Base-by-base conservation (phyloP, 2,113 vertebrate species). In the Lipophrys pholis region DNA sequence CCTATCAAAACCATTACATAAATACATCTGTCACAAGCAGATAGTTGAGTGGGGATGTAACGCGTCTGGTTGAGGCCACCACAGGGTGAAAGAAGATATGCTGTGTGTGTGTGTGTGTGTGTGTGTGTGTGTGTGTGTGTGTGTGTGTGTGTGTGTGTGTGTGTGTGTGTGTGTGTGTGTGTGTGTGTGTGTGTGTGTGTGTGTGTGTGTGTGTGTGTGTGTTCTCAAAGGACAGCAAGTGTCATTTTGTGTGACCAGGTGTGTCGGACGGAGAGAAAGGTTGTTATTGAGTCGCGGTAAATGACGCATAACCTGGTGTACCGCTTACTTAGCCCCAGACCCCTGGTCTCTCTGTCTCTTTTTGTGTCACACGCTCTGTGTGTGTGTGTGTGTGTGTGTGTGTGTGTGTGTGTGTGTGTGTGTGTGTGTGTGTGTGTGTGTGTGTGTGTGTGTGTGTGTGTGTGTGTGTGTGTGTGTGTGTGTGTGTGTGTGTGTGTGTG, bases 21-120 rank as follows among this genome's bases (percentile, higher is more conserved):
- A 90, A 92, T 91, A 90, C 92, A 93, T 93, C 90, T 93, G 92
- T 94, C 92, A 93, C 69, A 5, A 69, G 73, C 75, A 86, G 90
- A 91, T 92, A 91, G 90, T 76, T 58, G 84, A 77, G 77, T 65
- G 63, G 81, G 67, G 84, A 90, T 89, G 89, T 85, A 89, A 91
- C 83, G 84, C 82, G 81, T 90, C 90, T 91, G 88, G 77, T 92
- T 91, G 89, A 87, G 83, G 76, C 87, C 81, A 80, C 78, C 75
- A 49, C 67, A 70, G 81, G 63, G 78, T 79, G 89, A 86, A 88
- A 87, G 86, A 52, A 79, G 83, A 82, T 75, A 61, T 49, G 73
- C 60, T 30, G 2, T 30, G 21, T 30, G 21, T 30, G 21, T 65
- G 54, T 42, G 65, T 49, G 65, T 49, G 39, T 50, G 55, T 57